phyloP scores from a whole-genome alignment of 2,113 vertebrate genomes.

The Malurus elegans region DNA sequence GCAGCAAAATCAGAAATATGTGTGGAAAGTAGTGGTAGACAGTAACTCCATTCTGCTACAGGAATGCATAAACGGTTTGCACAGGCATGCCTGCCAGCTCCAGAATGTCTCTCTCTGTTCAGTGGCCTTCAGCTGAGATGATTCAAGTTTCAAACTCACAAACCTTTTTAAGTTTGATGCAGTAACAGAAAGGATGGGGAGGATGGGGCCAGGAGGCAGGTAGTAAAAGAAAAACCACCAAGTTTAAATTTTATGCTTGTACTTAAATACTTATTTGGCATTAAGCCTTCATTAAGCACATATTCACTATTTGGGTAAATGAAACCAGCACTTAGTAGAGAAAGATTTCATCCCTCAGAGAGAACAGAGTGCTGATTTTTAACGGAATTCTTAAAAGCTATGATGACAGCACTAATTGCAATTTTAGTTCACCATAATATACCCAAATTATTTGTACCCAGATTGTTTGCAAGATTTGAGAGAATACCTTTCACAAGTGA shows the following conservation, averaged over 20 bases:
- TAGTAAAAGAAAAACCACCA: background rate
- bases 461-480: background rate
- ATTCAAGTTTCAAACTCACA: background rate
- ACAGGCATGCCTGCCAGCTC: background rate
- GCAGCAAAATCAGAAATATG: background rate
- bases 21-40: background rate
- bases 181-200: background rate
- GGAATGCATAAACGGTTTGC: background rate
- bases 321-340: background rate
- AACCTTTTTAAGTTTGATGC: background rate
- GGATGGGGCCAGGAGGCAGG: accelerated
- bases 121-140: background rate
- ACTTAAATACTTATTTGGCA: background rate
- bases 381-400: background rate
- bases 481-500: background rate
- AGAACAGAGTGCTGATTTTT: background rate
- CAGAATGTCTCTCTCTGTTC: background rate
- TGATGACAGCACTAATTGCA: background rate
- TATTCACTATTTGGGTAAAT: background rate
- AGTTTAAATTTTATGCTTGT: background rate
- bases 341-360: background rate
- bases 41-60: background rate
- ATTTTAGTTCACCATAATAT: background rate
- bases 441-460: background rate
- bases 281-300: background rate